These are phyloP conservation scores for Indicator indicator DNA, from an alignment of 2,113 vertebrate species.

Conservation along the genomic window DNA sequence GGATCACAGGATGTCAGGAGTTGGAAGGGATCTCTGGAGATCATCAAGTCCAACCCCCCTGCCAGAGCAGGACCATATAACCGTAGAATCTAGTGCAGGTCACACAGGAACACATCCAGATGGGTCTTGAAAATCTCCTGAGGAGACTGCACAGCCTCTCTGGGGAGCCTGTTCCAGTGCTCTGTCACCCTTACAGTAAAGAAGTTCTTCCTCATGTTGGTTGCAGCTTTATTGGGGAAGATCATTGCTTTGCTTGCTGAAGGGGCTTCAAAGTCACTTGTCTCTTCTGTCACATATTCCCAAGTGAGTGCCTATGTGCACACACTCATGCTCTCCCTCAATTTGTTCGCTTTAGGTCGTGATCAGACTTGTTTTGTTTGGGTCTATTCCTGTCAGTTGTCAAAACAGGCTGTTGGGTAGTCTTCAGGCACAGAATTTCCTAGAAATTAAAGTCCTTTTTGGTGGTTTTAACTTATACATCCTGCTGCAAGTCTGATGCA, in stretches of 20 bases:
- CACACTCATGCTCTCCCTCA: accelerated
- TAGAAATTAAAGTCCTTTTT: not conserved
- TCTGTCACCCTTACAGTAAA: no score
- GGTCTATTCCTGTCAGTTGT: not conserved
- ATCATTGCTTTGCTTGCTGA: not conserved
- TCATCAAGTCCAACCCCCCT: no score
- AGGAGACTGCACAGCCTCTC: no score
- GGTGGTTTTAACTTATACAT: not conserved
- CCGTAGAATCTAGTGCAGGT: no score
- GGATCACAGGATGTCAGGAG: no score
- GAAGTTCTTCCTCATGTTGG: no score
- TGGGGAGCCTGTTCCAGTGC: no score
- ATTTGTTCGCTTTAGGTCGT: accelerated
- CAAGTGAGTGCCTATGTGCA: accelerated
- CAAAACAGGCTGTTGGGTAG: not conserved
- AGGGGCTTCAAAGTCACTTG: accelerated
- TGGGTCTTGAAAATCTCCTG: no score
- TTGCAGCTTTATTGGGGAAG: not conserved
- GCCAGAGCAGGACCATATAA: no score
- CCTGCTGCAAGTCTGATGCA: no score
- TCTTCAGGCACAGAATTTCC: not conserved
- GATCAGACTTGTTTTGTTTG: not conserved
- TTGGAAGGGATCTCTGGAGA: no score
- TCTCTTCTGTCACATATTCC: accelerated
- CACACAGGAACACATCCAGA: no score